Evolutionary conservation across 2,797 vertebrate genomes (phyloP).

Genomic region (Forpus xanthops): DNA sequence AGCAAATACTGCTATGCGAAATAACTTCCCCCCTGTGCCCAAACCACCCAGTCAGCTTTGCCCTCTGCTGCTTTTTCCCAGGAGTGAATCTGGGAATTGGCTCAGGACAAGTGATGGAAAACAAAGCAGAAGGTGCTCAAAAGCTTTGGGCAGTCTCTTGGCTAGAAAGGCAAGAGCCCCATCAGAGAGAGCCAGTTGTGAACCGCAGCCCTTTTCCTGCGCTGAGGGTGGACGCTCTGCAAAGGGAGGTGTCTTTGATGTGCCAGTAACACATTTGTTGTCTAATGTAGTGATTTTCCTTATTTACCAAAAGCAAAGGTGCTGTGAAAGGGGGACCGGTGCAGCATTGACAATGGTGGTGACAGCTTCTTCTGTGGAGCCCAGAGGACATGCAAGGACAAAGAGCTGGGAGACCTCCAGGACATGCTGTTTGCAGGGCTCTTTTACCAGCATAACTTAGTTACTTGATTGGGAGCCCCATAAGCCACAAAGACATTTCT

Average conservation of each 20-base stretch:
- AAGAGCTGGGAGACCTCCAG: neutral
- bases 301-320: neutral
- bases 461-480: neutral
- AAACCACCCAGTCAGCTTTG: neutral
- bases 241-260: neutral
- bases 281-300: neutral
- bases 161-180: neutral
- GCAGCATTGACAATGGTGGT: neutral
- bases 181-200: accelerated
- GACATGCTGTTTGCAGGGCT: neutral
- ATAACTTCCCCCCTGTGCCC: neutral
- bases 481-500: neutral
- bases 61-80: neutral
- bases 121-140: neutral
- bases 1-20: neutral
- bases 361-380: neutral
- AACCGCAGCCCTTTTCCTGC: neutral
- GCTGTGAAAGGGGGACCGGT: neutral
- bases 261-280: neutral
- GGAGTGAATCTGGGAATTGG: neutral
- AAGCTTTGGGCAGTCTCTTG: neutral
- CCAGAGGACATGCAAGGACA: neutral
- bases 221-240: neutral
- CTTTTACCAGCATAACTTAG: neutral
- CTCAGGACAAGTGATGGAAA: neutral